Evolutionary conservation across 2,888 invertebrate species (phyloP).

Genomic region (Ischnus inquisitorius): DNA sequence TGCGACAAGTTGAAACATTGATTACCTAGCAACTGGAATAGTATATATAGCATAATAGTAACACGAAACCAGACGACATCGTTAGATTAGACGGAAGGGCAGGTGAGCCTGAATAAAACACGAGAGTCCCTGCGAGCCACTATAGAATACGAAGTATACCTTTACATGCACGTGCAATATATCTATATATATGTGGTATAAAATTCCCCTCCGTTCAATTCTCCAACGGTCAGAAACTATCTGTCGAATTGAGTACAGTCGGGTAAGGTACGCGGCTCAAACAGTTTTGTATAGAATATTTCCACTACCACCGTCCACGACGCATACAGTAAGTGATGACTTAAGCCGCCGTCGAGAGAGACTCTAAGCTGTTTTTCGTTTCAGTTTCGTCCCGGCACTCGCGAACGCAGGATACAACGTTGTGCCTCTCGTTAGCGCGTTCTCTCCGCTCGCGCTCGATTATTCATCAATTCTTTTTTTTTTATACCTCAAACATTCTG

Average conservation of each 20-base stretch:
- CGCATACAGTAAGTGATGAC: conserved; percentile 93
- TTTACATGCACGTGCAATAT: neutral
- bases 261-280: conserved; percentile 22
- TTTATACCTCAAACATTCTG: neutral
- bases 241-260: conserved; percentile 44
- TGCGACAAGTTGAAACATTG: too few relatives aligned
- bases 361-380: conserved; percentile 67
- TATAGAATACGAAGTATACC: neutral
- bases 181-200: neutral
- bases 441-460: conserved; percentile 7
- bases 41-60: too few relatives aligned
- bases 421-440: conserved; percentile 19
- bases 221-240: conserved; percentile 44
- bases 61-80: neutral
- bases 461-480: neutral
- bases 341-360: conserved; percentile 87
- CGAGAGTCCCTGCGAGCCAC: neutral
- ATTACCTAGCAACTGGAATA: too few relatives aligned
- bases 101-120: neutral
- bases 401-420: conserved; percentile 48
- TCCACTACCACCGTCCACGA: conserved; percentile 8
- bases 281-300: conserved; percentile 24
- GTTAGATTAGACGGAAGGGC: neutral
- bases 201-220: conserved; percentile 34
- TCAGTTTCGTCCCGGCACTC: conserved; percentile 71